Evolutionary conservation across 2,797 vertebrate genomes (phyloP), one percentile per base, ranked within the genome.

Genomic region (Triplophysa yarkandensis): DNA sequence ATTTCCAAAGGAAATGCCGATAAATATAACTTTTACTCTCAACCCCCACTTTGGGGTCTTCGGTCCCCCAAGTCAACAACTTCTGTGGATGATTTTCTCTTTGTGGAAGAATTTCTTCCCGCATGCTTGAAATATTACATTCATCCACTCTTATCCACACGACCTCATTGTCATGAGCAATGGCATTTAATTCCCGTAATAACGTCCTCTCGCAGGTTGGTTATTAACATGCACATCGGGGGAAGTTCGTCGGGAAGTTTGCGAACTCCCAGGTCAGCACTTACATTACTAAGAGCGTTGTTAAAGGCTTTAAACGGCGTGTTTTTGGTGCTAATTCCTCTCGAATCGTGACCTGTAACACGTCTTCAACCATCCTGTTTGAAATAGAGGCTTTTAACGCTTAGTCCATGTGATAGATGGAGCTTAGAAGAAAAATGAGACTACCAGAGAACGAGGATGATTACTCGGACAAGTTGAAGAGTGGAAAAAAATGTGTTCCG

Each of bases 251-350:
- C 34, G 39, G 66, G 67, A 76, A 71, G 74, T 77, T 71, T 68
- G 57, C 46, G 58, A 74, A 82, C 63, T 80, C 52, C 48, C 68
- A 76, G 81, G 78, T 82, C 81, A 82, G 81, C 81, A 60, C 67
- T 72, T 80, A 80, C 62, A 82, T 77, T 77, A 79, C 67, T 60
- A 23, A 65, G 57, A 39, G 48, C 23, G 27, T 55, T 34, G 39
- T 63, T 43, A 23, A 65, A 46, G 43, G 21, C 43, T 71, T 66
- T 46, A 54, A 13, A 6, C 83, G 82, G 84, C 85, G 71, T 86
- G 86, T 90, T 90, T 89, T 83, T 76, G n/a, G n/a, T 58, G 77
- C 81, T 91, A 92, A 92, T 90, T 91, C 90, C 88, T 71, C 82
- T 81, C 83, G 79, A 81, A 80, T 84, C 81, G 60, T 83, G 84